Conservation (phyloP, 2,113 vertebrate species). For the Salminus brasiliensis region DNA sequence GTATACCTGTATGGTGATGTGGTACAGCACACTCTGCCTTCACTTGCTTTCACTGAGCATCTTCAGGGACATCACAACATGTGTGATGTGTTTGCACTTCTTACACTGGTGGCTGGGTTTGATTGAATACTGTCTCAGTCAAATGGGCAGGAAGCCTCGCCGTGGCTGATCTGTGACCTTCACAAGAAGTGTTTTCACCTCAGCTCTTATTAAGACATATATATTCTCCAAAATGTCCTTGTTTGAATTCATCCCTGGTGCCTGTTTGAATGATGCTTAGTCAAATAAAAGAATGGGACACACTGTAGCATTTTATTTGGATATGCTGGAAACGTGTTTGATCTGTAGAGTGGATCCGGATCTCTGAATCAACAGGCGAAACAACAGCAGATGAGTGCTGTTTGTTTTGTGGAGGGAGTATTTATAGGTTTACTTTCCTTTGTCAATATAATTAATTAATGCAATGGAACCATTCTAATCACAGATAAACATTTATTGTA, state of each 20-base stretch:
- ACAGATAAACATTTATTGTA: not conserved
- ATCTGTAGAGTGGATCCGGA: not conserved
- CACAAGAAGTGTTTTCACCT: not conserved
- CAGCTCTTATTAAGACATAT: not conserved
- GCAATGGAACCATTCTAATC: not conserved
- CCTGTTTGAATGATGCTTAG: not conserved
- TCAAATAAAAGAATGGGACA: not conserved
- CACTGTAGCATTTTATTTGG: not conserved
- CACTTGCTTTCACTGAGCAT: no score
- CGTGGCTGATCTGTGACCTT: no score
- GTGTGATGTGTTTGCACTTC: no score
- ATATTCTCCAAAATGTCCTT: constrained; percentile 8
- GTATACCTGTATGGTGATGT: no score
- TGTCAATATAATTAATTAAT: not conserved
- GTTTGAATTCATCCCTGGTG: not conserved
- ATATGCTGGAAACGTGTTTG: not conserved
- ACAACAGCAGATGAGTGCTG: not conserved
- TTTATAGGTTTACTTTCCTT: not conserved
- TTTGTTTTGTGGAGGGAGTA: not conserved
- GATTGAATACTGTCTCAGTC: not conserved
- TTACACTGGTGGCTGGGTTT: no score
- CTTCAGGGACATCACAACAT: no score
- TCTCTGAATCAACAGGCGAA: not conserved
- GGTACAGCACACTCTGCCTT: no score
- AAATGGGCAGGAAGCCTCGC: no score